phyloP scores from a whole-genome alignment of 92 coral and sea anemone genomes.

The Nematostella vectensis region DNA sequence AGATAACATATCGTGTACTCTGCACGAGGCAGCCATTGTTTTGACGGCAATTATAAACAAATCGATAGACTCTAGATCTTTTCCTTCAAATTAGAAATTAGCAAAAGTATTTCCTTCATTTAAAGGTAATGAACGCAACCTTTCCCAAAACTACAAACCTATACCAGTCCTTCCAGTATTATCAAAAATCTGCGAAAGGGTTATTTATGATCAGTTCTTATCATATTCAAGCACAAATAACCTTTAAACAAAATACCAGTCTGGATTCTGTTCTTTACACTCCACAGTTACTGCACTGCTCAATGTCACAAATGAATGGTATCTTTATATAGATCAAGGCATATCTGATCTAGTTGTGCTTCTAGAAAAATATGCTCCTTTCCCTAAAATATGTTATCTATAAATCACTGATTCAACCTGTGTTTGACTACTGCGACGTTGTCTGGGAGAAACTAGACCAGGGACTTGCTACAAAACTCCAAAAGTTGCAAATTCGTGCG shows the following conservation, averaged over 20 bases:
- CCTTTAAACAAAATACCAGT: slow-evolving; percentile 22
- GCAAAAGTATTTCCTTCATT: slow-evolving; percentile 22
- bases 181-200: slow-evolving; percentile 34
- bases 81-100: too few relatives aligned
- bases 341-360: slow-evolving; percentile 14
- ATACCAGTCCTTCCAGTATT: slow-evolving; percentile 31
- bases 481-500: too few relatives aligned
- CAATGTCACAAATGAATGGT: slow-evolving; percentile 23
- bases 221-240: slow-evolving; percentile 4
- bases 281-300: slow-evolving; percentile 29
- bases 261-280: slow-evolving; percentile 29
- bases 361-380: too few relatives aligned
- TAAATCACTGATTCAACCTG: too few relatives aligned
- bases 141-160: slow-evolving; percentile 37
- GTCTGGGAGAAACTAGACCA: too few relatives aligned
- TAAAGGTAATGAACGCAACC: slow-evolving; percentile 28
- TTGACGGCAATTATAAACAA: too few relatives aligned
- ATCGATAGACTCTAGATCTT: too few relatives aligned
- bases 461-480: too few relatives aligned
- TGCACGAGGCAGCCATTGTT: too few relatives aligned
- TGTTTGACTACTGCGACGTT: too few relatives aligned
- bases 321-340: slow-evolving; percentile 15
- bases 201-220: slow-evolving; percentile 22
- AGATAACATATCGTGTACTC: too few relatives aligned
- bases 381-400: too few relatives aligned